phyloP scores from a whole-genome alignment of 2,797 vertebrate species.

The Miichthys miiuy region DNA sequence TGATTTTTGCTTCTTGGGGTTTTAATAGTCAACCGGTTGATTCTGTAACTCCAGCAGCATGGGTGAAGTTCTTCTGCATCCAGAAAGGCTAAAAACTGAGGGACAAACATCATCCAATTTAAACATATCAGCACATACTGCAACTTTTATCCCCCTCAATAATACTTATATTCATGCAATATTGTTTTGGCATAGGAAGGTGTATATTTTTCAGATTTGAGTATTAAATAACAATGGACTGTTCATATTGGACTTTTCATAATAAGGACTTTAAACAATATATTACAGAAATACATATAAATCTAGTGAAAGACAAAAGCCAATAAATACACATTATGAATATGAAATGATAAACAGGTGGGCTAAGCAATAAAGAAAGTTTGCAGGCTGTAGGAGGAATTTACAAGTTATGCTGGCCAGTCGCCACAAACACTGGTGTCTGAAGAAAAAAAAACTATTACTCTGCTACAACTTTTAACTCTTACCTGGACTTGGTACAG shows the following conservation, averaged over 20 bases:
- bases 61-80: constrained; percentile 5
- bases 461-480: background rate
- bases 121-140: background rate
- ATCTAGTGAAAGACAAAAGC: background rate
- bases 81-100: constrained; percentile 41
- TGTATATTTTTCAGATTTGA: background rate
- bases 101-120: background rate
- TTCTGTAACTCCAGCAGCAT: constrained; percentile 10
- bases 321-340: background rate
- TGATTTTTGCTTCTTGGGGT: background rate
- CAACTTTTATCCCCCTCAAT: background rate
- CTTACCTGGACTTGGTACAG: constrained; percentile 61
- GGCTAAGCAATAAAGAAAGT: background rate
- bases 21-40: constrained; percentile 16
- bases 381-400: background rate
- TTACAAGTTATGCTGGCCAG: background rate
- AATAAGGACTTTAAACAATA: background rate
- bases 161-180: background rate
- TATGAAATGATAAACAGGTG: background rate
- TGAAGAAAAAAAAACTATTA: background rate
- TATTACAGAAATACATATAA: background rate
- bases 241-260: background rate
- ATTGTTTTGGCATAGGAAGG: background rate
- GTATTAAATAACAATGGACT: background rate
- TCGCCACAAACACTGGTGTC: background rate